These are phyloP conservation scores for Parnassius glacialis DNA, from an alignment of 2,888 invertebrate genomes.

Conservation along the genomic window DNA sequence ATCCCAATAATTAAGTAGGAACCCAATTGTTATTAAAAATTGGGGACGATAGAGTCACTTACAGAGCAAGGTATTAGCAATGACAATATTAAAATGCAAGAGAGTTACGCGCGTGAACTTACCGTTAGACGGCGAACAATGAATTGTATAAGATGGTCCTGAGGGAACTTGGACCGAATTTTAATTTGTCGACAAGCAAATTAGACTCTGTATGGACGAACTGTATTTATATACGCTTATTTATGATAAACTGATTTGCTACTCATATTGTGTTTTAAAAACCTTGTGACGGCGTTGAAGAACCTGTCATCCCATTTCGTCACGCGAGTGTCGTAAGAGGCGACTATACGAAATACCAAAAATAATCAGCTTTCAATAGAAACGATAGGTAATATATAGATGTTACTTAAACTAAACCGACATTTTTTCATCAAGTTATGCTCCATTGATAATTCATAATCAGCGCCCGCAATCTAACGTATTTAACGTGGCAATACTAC, in stretches of 20 bases:
- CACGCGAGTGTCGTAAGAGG: too few relatives aligned
- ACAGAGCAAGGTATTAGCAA: constrained; percentile 46
- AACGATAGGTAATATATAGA: too few relatives aligned
- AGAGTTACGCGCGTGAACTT: constrained; percentile 34
- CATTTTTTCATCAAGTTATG: too few relatives aligned
- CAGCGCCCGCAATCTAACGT: too few relatives aligned
- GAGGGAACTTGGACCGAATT: constrained; percentile 64
- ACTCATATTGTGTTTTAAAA: too few relatives aligned
- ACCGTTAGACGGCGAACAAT: constrained; percentile 55
- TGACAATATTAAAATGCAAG: constrained; percentile 60
- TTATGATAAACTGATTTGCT: background rate
- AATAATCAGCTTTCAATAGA: too few relatives aligned
- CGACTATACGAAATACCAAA: too few relatives aligned
- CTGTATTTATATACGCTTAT: constrained; percentile 28
- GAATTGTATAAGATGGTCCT: constrained; percentile 49
- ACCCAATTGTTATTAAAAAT: constrained; percentile 36
- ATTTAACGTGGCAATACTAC: too few relatives aligned
- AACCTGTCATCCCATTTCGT: too few relatives aligned
- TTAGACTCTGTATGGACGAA: constrained; percentile 47
- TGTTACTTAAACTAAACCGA: too few relatives aligned
- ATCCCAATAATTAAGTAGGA: background rate
- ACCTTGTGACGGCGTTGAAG: too few relatives aligned
- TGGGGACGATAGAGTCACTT: constrained; percentile 46
- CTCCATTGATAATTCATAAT: too few relatives aligned
- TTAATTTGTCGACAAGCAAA: constrained; percentile 57